Percentiles rank a stretch among this genome's conserved stretches.
Conservation (phyloP, 2,888 invertebrate genomes). For the Orchesella flavescens region DNA sequence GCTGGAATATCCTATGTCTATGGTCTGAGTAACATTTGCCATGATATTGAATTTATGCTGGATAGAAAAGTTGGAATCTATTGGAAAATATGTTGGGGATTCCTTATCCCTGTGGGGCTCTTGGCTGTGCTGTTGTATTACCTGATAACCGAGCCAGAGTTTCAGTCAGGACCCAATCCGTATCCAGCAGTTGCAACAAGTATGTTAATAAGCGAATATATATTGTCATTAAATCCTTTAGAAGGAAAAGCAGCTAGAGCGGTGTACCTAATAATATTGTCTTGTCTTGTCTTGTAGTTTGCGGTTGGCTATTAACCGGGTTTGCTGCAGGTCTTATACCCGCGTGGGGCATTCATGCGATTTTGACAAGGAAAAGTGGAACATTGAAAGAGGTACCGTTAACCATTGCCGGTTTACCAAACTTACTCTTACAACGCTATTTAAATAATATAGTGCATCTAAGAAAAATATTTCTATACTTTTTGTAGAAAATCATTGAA, state of each 20-base stretch:
- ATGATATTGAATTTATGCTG: slow-evolving; percentile 73
- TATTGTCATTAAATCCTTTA: too few species aligned
- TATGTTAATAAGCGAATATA: too few species aligned
- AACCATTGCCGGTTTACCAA: too few species aligned
- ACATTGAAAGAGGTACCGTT: slow-evolving; percentile 46
- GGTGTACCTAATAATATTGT: not conserved
- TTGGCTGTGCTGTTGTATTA: slow-evolving; percentile 76
- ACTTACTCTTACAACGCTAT: too few species aligned
- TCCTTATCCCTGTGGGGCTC: slow-evolving; percentile 83
- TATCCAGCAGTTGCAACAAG: slow-evolving; percentile 17
- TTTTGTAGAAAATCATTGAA: slow-evolving; percentile 52
- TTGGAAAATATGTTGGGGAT: slow-evolving; percentile 87
- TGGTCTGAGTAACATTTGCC: slow-evolving; percentile 74
- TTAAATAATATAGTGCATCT: too few species aligned
- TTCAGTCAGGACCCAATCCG: not conserved
- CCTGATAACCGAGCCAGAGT: slow-evolving; percentile 5
- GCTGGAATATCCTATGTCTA: slow-evolving; percentile 78
- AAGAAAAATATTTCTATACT: too few species aligned
- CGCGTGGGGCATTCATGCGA: slow-evolving; percentile 75
- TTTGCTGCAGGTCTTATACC: slow-evolving; percentile 76
- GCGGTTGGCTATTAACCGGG: slow-evolving; percentile 67
- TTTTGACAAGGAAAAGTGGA: slow-evolving; percentile 71
- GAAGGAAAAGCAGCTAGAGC: too few species aligned
- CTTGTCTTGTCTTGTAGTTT: too few species aligned
- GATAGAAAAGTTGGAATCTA: slow-evolving; percentile 79